phyloP scores from a whole-genome alignment of 2,797 vertebrate genomes.

The Helostoma temminkii region DNA sequence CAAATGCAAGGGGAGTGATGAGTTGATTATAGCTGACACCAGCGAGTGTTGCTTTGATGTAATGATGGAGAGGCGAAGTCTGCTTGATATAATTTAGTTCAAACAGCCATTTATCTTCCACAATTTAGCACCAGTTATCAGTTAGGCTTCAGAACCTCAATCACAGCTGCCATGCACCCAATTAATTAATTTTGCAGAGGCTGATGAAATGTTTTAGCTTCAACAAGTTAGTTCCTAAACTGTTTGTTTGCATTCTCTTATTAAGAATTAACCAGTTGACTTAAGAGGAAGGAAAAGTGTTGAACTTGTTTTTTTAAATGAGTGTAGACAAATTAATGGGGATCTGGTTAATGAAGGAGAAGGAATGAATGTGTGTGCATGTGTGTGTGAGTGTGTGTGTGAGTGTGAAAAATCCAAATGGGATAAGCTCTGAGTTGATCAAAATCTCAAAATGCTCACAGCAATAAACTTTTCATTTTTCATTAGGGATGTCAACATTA shows the following conservation, averaged over 20 bases:
- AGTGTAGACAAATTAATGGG: constrained; percentile 28
- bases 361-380: neutral
- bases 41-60: constrained; percentile 42
- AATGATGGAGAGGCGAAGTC: constrained; percentile 45
- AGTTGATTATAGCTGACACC: constrained; percentile 54
- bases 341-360: constrained; percentile 40
- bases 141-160: constrained; percentile 34
- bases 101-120: constrained; percentile 62
- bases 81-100: constrained; percentile 48
- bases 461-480: neutral
- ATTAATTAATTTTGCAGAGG: constrained; percentile 50
- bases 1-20: constrained; percentile 40
- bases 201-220: constrained; percentile 42
- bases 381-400: neutral
- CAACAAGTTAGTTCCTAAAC: constrained; percentile 21
- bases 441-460: constrained; percentile 7
- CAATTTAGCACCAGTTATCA: constrained; percentile 46
- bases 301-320: constrained; percentile 27
- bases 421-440: constrained; percentile 8
- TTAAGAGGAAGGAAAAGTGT: constrained; percentile 24
- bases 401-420: constrained; percentile 5
- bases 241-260: constrained; percentile 15
- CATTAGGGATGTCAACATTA: no score
- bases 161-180: constrained; percentile 18
- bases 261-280: constrained; percentile 9